Percentiles rank a stretch among this genome's conserved stretches.
phyloP scores from a whole-genome alignment of 2,797 vertebrate genomes.

The Sebastes trivittatus region DNA sequence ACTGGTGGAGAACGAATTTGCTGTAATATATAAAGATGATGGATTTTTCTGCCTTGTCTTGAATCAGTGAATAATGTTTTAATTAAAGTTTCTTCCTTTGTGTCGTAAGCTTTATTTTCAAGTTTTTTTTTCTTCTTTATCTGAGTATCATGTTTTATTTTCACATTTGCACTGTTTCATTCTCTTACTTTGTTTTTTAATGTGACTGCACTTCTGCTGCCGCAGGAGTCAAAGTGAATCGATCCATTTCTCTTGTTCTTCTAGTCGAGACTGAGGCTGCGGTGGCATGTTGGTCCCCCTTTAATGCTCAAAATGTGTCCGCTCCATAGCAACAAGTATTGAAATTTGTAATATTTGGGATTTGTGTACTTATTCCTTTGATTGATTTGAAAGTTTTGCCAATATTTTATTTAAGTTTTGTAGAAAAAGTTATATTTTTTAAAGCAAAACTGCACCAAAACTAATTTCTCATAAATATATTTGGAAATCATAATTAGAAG shows the following conservation, averaged over 20 bases:
- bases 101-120: slow-evolving; percentile 45
- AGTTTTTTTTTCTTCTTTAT: background rate
- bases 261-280: slow-evolving; percentile 28
- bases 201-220: background rate
- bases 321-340: too few relatives aligned
- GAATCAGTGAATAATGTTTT: slow-evolving; percentile 34
- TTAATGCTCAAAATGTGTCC: background rate
- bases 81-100: slow-evolving; percentile 45
- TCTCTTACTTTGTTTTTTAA: background rate
- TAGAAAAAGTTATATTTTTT: background rate
- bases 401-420: background rate
- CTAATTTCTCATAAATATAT: too few relatives aligned
- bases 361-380: background rate
- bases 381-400: background rate
- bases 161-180: slow-evolving; percentile 13
- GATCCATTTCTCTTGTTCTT: background rate
- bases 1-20: background rate
- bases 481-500: too few relatives aligned
- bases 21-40: slow-evolving; percentile 10
- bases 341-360: background rate
- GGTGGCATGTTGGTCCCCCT: background rate
- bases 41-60: slow-evolving; percentile 23
- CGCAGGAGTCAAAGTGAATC: background rate
- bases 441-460: background rate
- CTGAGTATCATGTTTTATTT: background rate